Evolutionary conservation across 2,888 invertebrate species (phyloP).

Genomic region (Dasysyrphus albostriatus): DNA sequence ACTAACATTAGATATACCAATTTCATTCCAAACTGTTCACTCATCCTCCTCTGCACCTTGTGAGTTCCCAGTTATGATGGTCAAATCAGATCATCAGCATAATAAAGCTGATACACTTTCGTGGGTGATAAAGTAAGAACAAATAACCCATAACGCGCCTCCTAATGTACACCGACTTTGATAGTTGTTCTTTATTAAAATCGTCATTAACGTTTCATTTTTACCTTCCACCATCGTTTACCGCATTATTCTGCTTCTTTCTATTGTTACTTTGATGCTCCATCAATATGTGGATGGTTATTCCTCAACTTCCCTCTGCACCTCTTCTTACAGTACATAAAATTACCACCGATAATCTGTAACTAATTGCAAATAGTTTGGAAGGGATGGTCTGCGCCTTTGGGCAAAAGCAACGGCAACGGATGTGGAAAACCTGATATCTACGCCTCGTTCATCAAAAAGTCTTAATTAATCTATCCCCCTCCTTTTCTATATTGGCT

Average conservation of each 20-base stretch:
- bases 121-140: background rate
- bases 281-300: background rate
- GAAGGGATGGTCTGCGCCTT: slow-evolving; percentile 49
- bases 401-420: slow-evolving; percentile 21
- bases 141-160: background rate
- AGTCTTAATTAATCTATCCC: slow-evolving; percentile 65
- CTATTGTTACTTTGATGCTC: background rate
- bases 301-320: background rate
- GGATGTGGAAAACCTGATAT: slow-evolving; percentile 58
- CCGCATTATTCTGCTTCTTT: background rate
- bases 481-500: background rate
- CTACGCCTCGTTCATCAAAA: slow-evolving; percentile 38
- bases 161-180: background rate
- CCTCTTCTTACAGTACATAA: slow-evolving; percentile 71
- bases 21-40: too few species aligned
- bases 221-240: background rate
- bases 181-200: background rate
- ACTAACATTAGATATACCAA: too few species aligned
- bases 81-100: too few species aligned
- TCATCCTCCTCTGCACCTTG: too few species aligned
- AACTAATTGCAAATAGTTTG: slow-evolving; percentile 73
- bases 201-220: background rate
- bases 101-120: too few species aligned
- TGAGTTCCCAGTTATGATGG: too few species aligned
- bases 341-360: slow-evolving; percentile 68